Percentiles rank a stretch among this genome's conserved stretches.
phyloP scores from a whole-genome alignment of 1,140 invertebrate genomes.

The Camponotus vicinus region DNA sequence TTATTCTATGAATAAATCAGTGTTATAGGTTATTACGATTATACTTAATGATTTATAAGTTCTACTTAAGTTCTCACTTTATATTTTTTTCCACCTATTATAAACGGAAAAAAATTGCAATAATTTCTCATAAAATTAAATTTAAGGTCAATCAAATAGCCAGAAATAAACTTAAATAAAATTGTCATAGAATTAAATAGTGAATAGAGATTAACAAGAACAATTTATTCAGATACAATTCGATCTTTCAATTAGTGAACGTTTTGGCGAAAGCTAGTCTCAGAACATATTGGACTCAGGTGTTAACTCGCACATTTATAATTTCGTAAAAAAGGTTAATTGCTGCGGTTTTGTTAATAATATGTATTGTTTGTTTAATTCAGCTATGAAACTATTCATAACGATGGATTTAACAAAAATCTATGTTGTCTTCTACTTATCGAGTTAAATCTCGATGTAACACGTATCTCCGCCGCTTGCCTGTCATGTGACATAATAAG shows the following conservation, averaged over 20 bases:
- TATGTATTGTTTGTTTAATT: slow-evolving; percentile 54
- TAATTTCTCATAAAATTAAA: background rate
- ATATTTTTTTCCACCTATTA: background rate
- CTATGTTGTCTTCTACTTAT: background rate
- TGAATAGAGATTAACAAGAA: background rate
- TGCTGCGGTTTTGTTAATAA: slow-evolving; percentile 2
- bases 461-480: background rate
- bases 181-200: slow-evolving; percentile 9
- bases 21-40: background rate
- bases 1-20: background rate
- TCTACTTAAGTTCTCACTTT: background rate
- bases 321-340: background rate
- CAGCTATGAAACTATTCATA: slow-evolving; percentile 8
- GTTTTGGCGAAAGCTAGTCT: background rate
- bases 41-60: background rate
- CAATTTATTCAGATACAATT: background rate
- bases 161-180: background rate
- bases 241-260: background rate
- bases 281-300: background rate
- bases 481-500: background rate
- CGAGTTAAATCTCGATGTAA: background rate
- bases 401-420: slow-evolving; percentile 12
- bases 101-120: background rate
- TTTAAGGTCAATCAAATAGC: background rate
- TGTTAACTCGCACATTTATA: background rate